These are phyloP conservation scores for Podarcis cretensis DNA, from an alignment of 2,113 vertebrate genomes.

Conservation along the genomic window DNA sequence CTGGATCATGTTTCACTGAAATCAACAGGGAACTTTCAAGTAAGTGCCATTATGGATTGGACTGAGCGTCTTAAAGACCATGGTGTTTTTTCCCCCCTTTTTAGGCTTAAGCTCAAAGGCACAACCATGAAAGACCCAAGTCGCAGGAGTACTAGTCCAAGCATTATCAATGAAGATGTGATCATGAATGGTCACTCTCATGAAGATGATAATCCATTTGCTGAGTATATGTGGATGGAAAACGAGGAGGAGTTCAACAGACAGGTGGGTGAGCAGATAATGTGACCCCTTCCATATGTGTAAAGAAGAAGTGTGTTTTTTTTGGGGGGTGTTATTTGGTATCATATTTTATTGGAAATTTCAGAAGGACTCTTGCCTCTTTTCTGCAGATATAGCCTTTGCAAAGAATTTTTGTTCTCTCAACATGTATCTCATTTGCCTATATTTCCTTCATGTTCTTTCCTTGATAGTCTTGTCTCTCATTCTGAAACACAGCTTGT, in stretches of 20 bases:
- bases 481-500: background rate
- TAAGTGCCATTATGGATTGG: background rate
- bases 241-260: slow-evolving; percentile 94
- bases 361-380: background rate
- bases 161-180: slow-evolving; percentile 82
- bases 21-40: background rate
- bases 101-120: slow-evolving; percentile 64
- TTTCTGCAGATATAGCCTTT: background rate
- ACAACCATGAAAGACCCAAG: slow-evolving; percentile 90
- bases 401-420: background rate
- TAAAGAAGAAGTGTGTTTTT: too few species aligned
- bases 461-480: background rate
- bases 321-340: background rate
- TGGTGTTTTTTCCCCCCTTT: slow-evolving; percentile 21
- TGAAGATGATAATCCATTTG: slow-evolving; percentile 90
- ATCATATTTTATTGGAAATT: background rate
- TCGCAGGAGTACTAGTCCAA: slow-evolving; percentile 81
- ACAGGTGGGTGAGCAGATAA: slow-evolving; percentile 78
- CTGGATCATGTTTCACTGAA: background rate
- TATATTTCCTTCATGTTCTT: background rate
- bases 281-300: background rate
- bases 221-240: slow-evolving; percentile 97
- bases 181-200: slow-evolving; percentile 84
- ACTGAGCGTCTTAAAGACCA: background rate
- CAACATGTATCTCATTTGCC: background rate